Base-by-base conservation (phyloP, 2,888 invertebrate genomes). In the Ophion slaviceki region DNA sequence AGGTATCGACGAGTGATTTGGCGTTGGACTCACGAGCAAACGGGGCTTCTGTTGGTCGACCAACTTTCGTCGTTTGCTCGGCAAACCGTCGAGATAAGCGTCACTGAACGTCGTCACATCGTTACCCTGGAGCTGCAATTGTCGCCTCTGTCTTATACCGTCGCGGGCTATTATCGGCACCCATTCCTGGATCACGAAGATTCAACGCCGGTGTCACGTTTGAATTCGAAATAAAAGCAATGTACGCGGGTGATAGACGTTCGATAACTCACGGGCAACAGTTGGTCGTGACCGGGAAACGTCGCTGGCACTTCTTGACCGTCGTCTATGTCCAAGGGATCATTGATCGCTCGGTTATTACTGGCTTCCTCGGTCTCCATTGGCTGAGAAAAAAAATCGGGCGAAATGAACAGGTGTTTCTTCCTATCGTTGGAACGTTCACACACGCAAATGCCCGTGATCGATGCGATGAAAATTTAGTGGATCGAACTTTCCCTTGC, bases 51-150 rank as follows among this genome's bases (percentile, higher is more conserved):
- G 95, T 93, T 94, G 94, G 90, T 95, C 95, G 93, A 95, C 95
- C 91, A 98, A 95, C 93, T 98, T 97, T 87, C 98, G 96, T 84
- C 98, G 96, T 94, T 98, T 98, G 62, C 97, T 96, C 17, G 99
- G 98, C 96, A 99, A 97, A 14, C 98, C 98, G 10, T 97, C 96
- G 67, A 98, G 95, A 94, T 99, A 99, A 0, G 98, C 98, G 94
- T 99, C 98, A 92, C 98, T 98, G 93, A 97, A 97, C 45, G 97
- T 96, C 1, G 92, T 87, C 14, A 92, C 89, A 1, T 89, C 90
- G n/a, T 88, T 88, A 10, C 89, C 90, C 14, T 90, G 88, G 62
- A 91, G 87, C 82, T 91, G 92, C 6, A 95, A 92, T 86, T 96
- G 96, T 72, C 95, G 94, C 77, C 96, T 95, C 94, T 98, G 98